Evolutionary conservation across 2,797 vertebrate genomes (phyloP).

Genomic region (Parauchenoglanis punctatus): DNA sequence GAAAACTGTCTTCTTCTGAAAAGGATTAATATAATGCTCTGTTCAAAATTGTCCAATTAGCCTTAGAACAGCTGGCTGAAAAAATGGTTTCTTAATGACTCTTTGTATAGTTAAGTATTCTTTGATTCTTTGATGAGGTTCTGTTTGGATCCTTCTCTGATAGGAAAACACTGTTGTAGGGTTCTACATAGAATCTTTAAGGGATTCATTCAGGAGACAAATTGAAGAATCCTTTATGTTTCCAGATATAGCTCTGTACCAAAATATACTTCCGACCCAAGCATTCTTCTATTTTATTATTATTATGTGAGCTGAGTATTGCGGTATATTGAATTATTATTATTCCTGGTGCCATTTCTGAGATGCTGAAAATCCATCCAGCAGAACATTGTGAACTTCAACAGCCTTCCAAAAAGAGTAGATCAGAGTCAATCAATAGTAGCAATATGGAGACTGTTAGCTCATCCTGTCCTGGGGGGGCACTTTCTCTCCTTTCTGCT

Average conservation of each 20-base stretch:
- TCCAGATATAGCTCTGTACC: background rate
- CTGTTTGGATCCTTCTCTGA: background rate
- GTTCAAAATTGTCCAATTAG: background rate
- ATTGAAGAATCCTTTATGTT: background rate
- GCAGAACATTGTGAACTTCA: constrained; percentile 22
- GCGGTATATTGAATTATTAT: background rate
- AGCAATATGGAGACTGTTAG: constrained; percentile 69
- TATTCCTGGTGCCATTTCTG: background rate
- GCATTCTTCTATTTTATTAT: background rate
- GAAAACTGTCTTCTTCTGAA: background rate
- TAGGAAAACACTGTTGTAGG: background rate
- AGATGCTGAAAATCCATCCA: constrained; percentile 32
- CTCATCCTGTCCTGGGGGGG: constrained; percentile 63
- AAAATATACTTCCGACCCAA: background rate
- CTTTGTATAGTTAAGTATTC: background rate
- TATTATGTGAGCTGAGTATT: background rate
- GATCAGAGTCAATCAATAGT: constrained; percentile 68
- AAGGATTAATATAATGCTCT: background rate
- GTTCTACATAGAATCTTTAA: background rate
- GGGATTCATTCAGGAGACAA: background rate
- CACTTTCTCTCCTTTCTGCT: constrained; percentile 61
- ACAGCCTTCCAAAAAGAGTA: constrained; percentile 37
- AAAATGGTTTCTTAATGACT: background rate
- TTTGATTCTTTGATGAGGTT: background rate
- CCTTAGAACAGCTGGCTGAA: background rate